Evolutionary conservation across 2,888 invertebrate species (phyloP), one percentile per base, ranked within the genome.

Genomic region (Andricus curvator): DNA sequence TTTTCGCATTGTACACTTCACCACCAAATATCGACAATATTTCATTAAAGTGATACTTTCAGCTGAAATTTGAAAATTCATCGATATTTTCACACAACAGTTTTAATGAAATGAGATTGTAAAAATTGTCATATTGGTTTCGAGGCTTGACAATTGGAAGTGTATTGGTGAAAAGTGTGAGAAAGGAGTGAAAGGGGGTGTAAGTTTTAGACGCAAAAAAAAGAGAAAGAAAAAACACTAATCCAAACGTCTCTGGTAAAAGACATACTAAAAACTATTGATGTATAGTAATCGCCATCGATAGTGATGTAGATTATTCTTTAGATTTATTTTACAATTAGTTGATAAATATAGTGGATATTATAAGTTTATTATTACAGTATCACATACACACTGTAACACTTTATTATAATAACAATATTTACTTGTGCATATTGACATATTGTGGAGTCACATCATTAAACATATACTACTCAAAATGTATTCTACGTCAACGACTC

Each of bases 361-460:
- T 84, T 81, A 84, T 79, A 83, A 85, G 81, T 78, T 86, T 88
- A 88, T 88, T 89, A 91, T 89, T 88, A 85, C 85, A 87, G 88
- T 90, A 91, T 88, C 91, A 91, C 92, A 91, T 90, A 92, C 91
- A 91, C 91, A 92, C 91, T 92, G 92, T 92, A 92, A 92, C 91
- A 92, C 91, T 88, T 88, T 89, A 91, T 91, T 90, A 92, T 92
- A 89, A 91, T 90, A 90, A 90, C 90, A 91, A 90, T 91, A 91
- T 90, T 89, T 91, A 92, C 92, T 90, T 92, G 91, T 92, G 91
- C 90, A 92, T 91, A 92, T 91, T 91, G 88, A 92, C 90, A 92
- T 92, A 91, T 91, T 91, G 91, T 92, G 89, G 87, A 91, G 87
- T 91, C 92, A 92, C 92, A 91, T 92, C 91, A 92, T 92, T 92